Evolutionary conservation across 2,797 vertebrate genomes (phyloP).

Genomic region (Anabacerthia variegaticeps): DNA sequence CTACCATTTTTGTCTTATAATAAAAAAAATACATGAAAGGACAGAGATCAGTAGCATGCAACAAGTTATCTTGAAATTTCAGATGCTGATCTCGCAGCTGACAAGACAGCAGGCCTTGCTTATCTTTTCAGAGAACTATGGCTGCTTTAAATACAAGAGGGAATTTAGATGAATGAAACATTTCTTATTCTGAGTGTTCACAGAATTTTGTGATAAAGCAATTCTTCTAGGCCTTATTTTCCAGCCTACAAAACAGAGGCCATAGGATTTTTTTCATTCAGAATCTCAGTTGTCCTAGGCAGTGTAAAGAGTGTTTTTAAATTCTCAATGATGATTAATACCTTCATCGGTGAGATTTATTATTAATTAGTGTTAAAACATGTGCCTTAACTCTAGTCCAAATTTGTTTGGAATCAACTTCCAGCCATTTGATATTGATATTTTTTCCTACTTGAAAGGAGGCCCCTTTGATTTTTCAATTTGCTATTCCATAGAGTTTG

Average conservation of each 20-base stretch:
- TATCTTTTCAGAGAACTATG: background rate
- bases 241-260: background rate
- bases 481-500: background rate
- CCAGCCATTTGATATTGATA: background rate
- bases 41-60: background rate
- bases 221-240: background rate
- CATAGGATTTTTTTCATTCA: background rate
- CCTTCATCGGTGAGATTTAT: background rate
- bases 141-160: background rate
- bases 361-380: background rate
- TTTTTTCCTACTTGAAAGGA: background rate
- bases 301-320: background rate
- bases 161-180: background rate
- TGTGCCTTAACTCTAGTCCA: background rate
- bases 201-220: background rate
- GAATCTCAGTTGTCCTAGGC: background rate
- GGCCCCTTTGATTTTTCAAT: background rate
- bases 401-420: background rate
- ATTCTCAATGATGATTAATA: background rate
- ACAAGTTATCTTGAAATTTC: background rate
- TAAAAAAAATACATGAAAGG: background rate
- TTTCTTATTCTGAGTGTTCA: background rate
- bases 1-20: background rate
- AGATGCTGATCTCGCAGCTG: background rate
- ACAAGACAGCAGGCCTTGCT: background rate